Percentiles rank a stretch among this genome's conserved stretches.
These are phyloP conservation scores for Eolophus roseicapilla DNA, from an alignment of 2,113 vertebrate species.

Conservation along the genomic window DNA sequence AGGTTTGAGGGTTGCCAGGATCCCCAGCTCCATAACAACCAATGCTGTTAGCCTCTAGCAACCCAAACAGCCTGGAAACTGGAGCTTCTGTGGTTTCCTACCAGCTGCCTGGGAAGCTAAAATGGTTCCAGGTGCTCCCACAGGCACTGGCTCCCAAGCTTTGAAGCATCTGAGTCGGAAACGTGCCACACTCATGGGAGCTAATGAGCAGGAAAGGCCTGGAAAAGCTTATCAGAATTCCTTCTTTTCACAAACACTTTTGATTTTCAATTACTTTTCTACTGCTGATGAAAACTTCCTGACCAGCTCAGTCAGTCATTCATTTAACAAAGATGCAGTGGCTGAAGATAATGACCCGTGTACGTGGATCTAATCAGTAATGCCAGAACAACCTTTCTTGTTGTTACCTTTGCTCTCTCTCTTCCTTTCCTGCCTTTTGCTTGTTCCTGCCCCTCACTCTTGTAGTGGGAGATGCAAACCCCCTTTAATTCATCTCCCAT, in stretches of 20 bases:
- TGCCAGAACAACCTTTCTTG: not conserved
- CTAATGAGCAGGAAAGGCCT: not conserved
- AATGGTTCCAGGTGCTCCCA: not conserved
- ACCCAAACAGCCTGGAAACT: conserved; percentile 13
- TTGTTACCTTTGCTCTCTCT: not conserved
- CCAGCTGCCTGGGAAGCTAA: not conserved
- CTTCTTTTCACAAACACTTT: not conserved
- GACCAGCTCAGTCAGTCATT: not conserved
- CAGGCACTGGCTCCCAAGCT: not conserved
- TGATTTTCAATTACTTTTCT: not conserved
- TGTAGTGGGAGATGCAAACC: not conserved
- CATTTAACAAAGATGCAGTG: not conserved
- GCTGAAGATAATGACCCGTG: not conserved
- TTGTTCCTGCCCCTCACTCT: not conserved
- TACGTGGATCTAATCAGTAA: not conserved
- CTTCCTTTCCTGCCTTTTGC: not conserved
- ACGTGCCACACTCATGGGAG: not conserved
- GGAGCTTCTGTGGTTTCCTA: not conserved
- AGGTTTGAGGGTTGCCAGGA: conserved; percentile 17
- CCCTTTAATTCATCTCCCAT: not conserved
- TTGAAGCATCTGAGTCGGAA: not conserved
- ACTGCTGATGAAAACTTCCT: not conserved
- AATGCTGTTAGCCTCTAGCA: not conserved
- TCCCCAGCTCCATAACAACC: conserved; percentile 18
- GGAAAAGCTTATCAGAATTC: not conserved